A percentile compares a stretch with the other conserved stretches of the same genome.
Conservation (phyloP, 2,113 vertebrate species). For the Centrocercus urophasianus region DNA sequence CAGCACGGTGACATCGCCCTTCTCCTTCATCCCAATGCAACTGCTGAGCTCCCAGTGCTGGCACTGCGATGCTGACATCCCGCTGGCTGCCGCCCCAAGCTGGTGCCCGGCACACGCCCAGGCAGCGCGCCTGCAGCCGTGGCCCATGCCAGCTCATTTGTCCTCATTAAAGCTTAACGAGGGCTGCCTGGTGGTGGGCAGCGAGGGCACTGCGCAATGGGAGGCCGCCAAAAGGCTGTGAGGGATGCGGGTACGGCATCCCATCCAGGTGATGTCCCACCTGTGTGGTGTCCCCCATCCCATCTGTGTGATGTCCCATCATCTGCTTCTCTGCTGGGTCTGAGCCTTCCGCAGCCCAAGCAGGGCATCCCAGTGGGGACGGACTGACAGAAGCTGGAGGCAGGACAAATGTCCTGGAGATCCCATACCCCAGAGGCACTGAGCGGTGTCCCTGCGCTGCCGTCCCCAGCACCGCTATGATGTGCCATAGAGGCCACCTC, state of each 20-base stretch:
- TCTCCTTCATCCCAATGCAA: background rate
- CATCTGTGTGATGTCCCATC: background rate
- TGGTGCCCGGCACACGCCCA: background rate
- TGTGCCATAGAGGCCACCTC: no score
- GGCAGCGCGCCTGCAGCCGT: background rate
- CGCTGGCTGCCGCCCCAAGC: background rate
- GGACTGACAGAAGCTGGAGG: no score
- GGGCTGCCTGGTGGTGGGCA: background rate
- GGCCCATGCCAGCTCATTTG: conserved; percentile 51
- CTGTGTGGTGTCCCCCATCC: no score
- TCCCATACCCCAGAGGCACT: accelerated
- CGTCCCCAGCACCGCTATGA: background rate
- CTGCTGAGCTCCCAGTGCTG: background rate
- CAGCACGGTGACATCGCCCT: background rate
- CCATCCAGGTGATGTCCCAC: no score
- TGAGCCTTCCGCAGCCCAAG: no score
- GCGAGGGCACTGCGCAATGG: no score
- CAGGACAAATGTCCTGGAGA: background rate
- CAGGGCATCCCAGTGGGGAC: no score
- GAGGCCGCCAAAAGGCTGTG: background rate
- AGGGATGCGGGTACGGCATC: background rate
- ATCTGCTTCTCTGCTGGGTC: background rate
- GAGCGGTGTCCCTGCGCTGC: background rate
- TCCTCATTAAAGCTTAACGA: conserved; percentile 70
- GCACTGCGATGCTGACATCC: background rate